Percentiles rank a stretch among this genome's conserved stretches.
phyloP scores from a whole-genome alignment of 2,888 invertebrate species.

The Melanchra persicariae region DNA sequence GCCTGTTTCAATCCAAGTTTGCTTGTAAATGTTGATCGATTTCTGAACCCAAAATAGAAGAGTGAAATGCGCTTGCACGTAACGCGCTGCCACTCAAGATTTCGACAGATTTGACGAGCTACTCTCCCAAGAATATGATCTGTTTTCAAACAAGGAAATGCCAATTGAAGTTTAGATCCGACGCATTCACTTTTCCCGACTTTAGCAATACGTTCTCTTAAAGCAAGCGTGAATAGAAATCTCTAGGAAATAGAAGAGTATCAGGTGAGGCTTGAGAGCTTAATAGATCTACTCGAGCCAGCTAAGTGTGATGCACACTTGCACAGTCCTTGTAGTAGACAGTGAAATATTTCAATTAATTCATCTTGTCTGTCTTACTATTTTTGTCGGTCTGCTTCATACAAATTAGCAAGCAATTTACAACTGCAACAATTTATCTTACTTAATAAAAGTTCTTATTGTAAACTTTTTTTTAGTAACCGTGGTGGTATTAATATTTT shows the following conservation, averaged over 20 bases:
- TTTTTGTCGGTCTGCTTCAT: slow-evolving; percentile 2
- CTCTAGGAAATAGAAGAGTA: slow-evolving; percentile 19
- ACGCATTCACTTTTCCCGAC: not conserved
- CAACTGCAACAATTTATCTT: slow-evolving; percentile 2
- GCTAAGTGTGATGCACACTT: not conserved
- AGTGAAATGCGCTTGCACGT: slow-evolving; percentile 22
- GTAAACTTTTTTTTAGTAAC: not conserved
- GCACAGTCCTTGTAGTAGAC: not conserved
- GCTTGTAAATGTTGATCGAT: slow-evolving; percentile 22
- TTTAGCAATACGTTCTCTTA: not conserved
- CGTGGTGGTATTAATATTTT: not conserved
- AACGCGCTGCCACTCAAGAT: slow-evolving; percentile 9
- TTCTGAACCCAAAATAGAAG: slow-evolving; percentile 21
- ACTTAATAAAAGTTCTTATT: not conserved
- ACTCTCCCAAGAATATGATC: not conserved
- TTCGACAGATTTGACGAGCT: slow-evolving; percentile 19
- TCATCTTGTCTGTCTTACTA: not conserved
- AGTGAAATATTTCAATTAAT: slow-evolving; percentile 19
- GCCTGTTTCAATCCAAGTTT: slow-evolving; percentile 24
- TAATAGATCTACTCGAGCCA: slow-evolving; percentile 21
- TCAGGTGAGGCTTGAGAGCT: slow-evolving; percentile 40
- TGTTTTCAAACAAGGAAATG: not conserved
- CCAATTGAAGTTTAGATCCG: not conserved
- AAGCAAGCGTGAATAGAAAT: not conserved
- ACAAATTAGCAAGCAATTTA: slow-evolving; percentile 26